A percentile compares a stretch with the other conserved stretches of the same genome.
phyloP scores from a whole-genome alignment of 2,113 vertebrate genomes.

The Leptobrachium leishanense region DNA sequence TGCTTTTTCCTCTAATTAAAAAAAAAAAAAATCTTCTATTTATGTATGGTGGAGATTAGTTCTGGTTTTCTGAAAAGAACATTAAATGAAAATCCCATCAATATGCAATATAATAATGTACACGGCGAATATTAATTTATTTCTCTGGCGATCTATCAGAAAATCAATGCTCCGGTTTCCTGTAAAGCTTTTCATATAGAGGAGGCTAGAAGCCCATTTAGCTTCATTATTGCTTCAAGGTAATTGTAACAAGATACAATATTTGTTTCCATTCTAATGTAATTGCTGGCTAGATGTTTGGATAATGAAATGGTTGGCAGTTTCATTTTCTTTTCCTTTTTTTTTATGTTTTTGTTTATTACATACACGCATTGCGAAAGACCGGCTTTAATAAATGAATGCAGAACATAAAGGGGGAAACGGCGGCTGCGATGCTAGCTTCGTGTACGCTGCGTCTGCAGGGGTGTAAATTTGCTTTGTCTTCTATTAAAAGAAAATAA shows the following conservation, averaged over 20 bases:
- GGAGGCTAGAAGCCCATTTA: constrained; percentile 16
- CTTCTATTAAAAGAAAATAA: too few species aligned
- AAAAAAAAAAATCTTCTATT: constrained; percentile 35
- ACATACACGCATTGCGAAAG: neutral
- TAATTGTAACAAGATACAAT: constrained; percentile 40
- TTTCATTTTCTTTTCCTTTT: neutral
- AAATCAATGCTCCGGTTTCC: constrained; percentile 45
- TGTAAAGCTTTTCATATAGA: constrained; percentile 27
- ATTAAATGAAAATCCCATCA: constrained; percentile 46
- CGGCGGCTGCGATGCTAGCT: too few species aligned
- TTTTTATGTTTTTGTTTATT: neutral
- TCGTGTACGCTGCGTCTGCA: too few species aligned
- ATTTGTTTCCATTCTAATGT: constrained; percentile 24
- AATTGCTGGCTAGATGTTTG: constrained; percentile 14
- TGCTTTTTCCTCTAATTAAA: constrained; percentile 41
- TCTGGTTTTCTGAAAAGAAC: constrained; percentile 30
- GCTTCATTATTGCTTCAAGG: constrained; percentile 35
- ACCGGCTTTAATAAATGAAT: neutral
- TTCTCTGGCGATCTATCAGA: constrained; percentile 36
- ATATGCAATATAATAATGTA: constrained; percentile 49
- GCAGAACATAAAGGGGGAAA: too few species aligned
- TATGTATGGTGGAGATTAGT: constrained; percentile 17
- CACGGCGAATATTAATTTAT: constrained; percentile 39
- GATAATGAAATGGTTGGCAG: constrained; percentile 29
- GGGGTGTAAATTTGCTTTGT: too few species aligned